Evolutionary conservation across 2,797 vertebrate species (phyloP), one percentile per base, ranked within the genome.

Genomic region (Crenuchus spilurus): DNA sequence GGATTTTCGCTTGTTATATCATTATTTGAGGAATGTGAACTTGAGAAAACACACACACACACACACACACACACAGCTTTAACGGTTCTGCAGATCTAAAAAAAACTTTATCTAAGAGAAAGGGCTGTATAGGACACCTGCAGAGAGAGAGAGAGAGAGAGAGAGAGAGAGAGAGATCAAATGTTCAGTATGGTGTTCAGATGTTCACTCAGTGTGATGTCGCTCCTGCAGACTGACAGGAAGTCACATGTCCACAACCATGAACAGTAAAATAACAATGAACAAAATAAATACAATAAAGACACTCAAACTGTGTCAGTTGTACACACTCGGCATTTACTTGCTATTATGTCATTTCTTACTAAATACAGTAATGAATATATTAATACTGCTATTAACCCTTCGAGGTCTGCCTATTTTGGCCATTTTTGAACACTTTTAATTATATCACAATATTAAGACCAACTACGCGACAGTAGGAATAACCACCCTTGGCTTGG

Each of bases 1-100:
- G 61, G 66, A 74, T 52, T 70, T 65, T 64, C 63, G 13, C 13
- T 35, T 52, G 30, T 70, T 57, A 70, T 64, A 57, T 54, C 51
- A 54, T 71, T 70, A 74, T 79, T 60, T 46, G 42, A 70, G 61
- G 77, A 75, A 79, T 79, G 68, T 72, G 67, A 66, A 75, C 62
- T 65, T 66, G 60, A 69, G 51, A 60, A 52, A 74, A 70, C 35
- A 30, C n/a, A 60, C 54, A 52, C 62, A 26, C 31, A 55, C 24
- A 16, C 16, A 57, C 1, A 18, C 49, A 46, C n/a, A 4, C 16
- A 4, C 18, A 4, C 18, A 16, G 41, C 13, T 16, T 2, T 24
- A 62, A 41, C 14, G 35, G 20, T 62, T 42, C 14, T 42, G 60
- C 6, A 13, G 16, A 16, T 46, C 3, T 20, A 11, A 35, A 11